Conservation (phyloP, 2,888 invertebrate species). For the Melinopterus prodromus region DNA sequence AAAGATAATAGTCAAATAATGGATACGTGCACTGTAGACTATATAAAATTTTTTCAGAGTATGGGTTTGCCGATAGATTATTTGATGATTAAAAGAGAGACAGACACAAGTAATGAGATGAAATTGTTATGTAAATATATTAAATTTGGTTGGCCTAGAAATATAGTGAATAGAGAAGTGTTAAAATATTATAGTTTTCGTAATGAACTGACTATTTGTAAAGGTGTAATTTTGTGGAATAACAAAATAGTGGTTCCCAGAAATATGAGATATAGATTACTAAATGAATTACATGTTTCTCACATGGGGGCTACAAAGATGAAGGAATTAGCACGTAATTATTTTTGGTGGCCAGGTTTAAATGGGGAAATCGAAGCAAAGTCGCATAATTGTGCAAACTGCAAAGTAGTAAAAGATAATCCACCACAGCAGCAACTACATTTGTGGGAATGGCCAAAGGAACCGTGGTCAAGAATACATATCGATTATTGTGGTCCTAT, state of each 20-base stretch:
- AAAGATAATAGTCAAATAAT: neutral
- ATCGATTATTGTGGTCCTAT: constrained; percentile 37
- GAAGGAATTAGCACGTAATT: neutral
- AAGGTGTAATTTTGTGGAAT: constrained; percentile 11
- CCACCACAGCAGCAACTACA: neutral
- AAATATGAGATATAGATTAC: neutral
- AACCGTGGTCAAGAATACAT: constrained; percentile 17
- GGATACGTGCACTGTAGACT: neutral
- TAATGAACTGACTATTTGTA: neutral
- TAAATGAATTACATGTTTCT: neutral
- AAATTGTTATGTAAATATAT: constrained; percentile 1
- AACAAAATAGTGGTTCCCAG: constrained; percentile 9
- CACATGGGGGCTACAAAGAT: neutral
- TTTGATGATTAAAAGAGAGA: constrained; percentile 7
- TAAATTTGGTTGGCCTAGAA: constrained; percentile 7
- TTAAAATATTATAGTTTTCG: neutral
- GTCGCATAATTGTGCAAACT: neutral
- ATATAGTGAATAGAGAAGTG: neutral
- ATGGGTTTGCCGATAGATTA: constrained; percentile 7
- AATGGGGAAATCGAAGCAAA: neutral
- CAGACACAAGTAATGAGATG: neutral
- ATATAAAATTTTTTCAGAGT: constrained; percentile 18
- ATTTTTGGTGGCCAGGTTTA: neutral
- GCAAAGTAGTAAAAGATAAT: neutral
- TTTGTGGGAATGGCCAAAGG: neutral